Conservation (phyloP, 53 echinoderm and acorn worm species). For the Hippasteria phrygiana region DNA sequence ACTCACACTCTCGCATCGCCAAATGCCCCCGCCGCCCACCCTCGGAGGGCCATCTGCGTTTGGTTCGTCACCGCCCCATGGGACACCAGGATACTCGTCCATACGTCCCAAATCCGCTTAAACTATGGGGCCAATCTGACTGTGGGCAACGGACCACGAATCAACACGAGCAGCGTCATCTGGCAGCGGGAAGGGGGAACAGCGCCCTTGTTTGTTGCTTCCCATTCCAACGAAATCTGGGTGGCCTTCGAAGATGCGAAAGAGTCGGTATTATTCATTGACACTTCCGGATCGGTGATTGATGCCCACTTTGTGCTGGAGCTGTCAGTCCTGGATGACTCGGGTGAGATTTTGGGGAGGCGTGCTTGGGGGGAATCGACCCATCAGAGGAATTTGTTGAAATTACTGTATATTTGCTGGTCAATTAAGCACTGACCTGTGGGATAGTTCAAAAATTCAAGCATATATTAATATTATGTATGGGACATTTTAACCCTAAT, state of each 20-base stretch:
- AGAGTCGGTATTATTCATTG: too few relatives aligned
- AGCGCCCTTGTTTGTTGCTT: background rate
- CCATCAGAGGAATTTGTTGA: background rate
- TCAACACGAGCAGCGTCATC: background rate
- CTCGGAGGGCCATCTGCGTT: background rate
- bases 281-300: too few relatives aligned
- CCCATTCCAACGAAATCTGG: background rate
- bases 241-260: background rate
- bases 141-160: background rate
- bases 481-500: too few relatives aligned
- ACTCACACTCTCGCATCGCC: background rate
- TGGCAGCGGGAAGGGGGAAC: slow-evolving; percentile 18
- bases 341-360: background rate
- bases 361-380: background rate
- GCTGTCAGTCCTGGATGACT: background rate
- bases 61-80: background rate
- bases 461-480: too few relatives aligned
- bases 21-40: background rate
- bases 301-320: background rate
- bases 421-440: too few relatives aligned
- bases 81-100: background rate
- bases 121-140: background rate
- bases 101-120: background rate
- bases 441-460: too few relatives aligned
- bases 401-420: too few relatives aligned